Evolutionary conservation across 1,140 invertebrate genomes (phyloP).

Genomic region (Maconellicoccus hirsutus): DNA sequence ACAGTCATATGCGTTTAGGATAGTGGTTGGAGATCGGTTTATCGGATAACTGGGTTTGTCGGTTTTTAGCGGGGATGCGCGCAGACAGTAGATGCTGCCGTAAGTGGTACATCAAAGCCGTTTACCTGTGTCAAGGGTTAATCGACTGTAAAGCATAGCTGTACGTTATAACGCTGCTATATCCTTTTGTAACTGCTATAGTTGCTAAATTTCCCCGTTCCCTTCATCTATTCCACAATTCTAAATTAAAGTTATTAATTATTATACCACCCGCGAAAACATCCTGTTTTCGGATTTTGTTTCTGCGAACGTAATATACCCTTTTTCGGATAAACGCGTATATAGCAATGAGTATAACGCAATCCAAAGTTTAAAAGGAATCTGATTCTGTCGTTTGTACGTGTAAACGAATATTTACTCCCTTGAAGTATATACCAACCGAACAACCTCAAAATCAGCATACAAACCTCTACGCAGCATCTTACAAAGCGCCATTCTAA

Average conservation of each 20-base stretch:
- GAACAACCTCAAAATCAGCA: too few relatives aligned
- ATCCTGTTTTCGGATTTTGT: conserved; percentile 2
- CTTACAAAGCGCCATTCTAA: too few relatives aligned
- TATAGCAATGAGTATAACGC: not conserved
- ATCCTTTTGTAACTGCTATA: conserved; percentile 16
- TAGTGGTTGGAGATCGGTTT: conserved; percentile 19
- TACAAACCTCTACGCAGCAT: too few relatives aligned
- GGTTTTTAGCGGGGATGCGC: conserved; percentile 16
- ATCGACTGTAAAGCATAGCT: conserved; percentile 22
- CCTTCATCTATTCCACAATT: not conserved
- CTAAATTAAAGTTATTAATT: conserved; percentile 22
- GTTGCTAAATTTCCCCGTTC: conserved; percentile 17
- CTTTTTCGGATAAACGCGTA: not conserved
- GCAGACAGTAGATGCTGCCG: not conserved
- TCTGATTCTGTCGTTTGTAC: not conserved
- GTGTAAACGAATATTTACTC: not conserved
- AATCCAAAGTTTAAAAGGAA: conserved; percentile 1
- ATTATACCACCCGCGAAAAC: not conserved
- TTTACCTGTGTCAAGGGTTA: conserved; percentile 20
- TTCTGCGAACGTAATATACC: not conserved
- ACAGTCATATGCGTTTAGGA: conserved; percentile 21
- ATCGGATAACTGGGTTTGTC: conserved; percentile 22
- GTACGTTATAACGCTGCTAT: not conserved
- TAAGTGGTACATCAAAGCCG: conserved; percentile 20
- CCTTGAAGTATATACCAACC: too few relatives aligned